These are phyloP conservation scores for Neodiprion virginianus DNA, from an alignment of 1,140 invertebrate genomes.

Conservation along the genomic window DNA sequence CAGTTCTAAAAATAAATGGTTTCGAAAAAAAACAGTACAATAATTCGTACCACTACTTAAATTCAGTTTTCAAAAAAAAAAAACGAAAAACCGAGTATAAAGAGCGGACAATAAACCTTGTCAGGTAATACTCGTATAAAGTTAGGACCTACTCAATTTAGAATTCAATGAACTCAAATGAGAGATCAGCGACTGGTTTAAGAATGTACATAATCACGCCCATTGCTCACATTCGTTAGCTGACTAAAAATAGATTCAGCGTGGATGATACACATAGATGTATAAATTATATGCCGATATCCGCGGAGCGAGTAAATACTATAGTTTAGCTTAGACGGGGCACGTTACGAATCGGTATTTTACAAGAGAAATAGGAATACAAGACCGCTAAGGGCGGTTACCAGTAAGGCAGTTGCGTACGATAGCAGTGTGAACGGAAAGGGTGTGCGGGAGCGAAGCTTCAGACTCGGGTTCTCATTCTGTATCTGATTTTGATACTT, in stretches of 20 bases:
- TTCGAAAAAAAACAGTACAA: slow-evolving; percentile 35
- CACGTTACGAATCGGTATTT: neutral
- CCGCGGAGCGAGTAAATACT: neutral
- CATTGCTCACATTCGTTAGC: neutral
- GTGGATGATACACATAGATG: neutral
- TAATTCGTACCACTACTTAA: slow-evolving; percentile 26
- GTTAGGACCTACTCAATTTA: slow-evolving; percentile 19
- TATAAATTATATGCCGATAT: neutral
- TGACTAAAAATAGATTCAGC: neutral
- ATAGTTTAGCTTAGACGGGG: neutral
- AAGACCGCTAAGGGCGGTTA: slow-evolving; percentile 38
- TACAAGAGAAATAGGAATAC: slow-evolving; percentile 30
- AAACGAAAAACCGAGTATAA: slow-evolving; percentile 18
- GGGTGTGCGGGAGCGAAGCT: neutral
- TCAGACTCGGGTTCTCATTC: neutral
- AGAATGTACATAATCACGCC: neutral
- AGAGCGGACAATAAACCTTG: neutral
- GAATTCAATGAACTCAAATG: slow-evolving; percentile 24
- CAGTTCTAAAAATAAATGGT: slow-evolving; percentile 27
- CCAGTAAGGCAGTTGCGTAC: slow-evolving; percentile 36
- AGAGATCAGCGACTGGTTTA: slow-evolving; percentile 13
- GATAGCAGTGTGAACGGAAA: slow-evolving; percentile 25
- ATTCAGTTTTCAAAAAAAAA: slow-evolving; percentile 44
- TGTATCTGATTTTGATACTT: slow-evolving; percentile 41
- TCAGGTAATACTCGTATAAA: slow-evolving; percentile 14